These are phyloP conservation scores for Lissonota sp. DNA, from an alignment of 2,888 invertebrate species.

Conservation along the genomic window DNA sequence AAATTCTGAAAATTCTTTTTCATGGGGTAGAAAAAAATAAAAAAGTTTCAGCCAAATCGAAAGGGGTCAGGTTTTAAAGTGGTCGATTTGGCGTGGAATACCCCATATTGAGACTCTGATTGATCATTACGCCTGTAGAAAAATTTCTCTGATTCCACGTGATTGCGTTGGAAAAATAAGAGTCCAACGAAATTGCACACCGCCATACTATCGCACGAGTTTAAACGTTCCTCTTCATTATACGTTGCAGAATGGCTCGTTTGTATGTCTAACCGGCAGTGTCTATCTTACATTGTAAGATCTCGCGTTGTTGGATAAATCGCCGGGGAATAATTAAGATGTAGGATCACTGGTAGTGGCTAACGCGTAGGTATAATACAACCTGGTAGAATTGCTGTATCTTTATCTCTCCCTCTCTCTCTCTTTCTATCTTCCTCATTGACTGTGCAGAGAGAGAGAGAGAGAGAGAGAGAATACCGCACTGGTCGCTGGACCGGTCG, in stretches of 20 bases:
- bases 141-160: too few species aligned
- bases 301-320: slow-evolving; percentile 63
- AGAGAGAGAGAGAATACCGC: background rate
- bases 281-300: slow-evolving; percentile 60
- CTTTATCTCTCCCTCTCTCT: slow-evolving; percentile 30
- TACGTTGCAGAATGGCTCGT: slow-evolving; percentile 29
- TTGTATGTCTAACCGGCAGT: slow-evolving; percentile 7
- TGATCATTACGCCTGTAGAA: too few species aligned
- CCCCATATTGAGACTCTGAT: too few species aligned
- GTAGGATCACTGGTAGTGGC: slow-evolving; percentile 53
- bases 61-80: too few species aligned
- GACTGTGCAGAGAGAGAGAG: background rate
- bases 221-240: slow-evolving; percentile 36
- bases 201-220: slow-evolving; percentile 4
- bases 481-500: slow-evolving; percentile 51
- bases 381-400: slow-evolving; percentile 47
- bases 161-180: too few species aligned
- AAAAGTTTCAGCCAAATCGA: too few species aligned
- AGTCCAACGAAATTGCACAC: too few species aligned
- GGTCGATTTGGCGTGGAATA: too few species aligned
- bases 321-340: slow-evolving; percentile 61
- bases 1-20: too few species aligned
- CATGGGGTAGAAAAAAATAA: too few species aligned
- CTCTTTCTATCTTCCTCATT: slow-evolving; percentile 32
- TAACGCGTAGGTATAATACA: slow-evolving; percentile 46